Percentiles rank a stretch among this genome's conserved stretches.
Evolutionary conservation across 2,888 invertebrate genomes (phyloP).

Genomic region (Iselma pallidipennis): DNA sequence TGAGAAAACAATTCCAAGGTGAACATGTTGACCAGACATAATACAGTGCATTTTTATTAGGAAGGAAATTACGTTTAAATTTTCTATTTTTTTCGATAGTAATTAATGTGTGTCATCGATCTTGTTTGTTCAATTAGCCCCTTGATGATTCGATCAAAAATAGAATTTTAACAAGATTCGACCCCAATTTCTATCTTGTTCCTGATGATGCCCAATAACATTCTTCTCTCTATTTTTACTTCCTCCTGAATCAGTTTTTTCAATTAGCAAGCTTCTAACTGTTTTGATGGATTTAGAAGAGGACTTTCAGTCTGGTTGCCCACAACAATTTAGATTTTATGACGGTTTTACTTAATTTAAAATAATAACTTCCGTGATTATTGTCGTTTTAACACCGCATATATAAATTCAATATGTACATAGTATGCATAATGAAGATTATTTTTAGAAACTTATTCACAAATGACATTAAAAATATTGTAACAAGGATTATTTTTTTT

Average conservation of each 20-base stretch:
- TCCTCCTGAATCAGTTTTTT: no score
- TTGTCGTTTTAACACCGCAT: background rate
- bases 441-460: slow-evolving; percentile 5
- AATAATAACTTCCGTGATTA: background rate
- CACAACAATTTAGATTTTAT: background rate
- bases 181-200: no score
- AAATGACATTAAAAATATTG: background rate
- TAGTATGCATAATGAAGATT: background rate
- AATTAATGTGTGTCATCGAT: background rate
- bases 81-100: no score
- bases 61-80: background rate
- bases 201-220: no score
- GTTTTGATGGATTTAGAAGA: no score
- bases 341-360: background rate
- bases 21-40: background rate
- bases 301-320: no score
- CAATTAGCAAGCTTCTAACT: no score
- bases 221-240: no score
- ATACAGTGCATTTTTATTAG: background rate
- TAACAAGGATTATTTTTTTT: background rate
- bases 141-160: background rate
- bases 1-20: background rate
- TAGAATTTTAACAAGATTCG: no score
- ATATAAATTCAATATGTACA: background rate
- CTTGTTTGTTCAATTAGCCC: background rate